Conservation (phyloP, 2,797 vertebrate species). For the Squalus acanthias region DNA sequence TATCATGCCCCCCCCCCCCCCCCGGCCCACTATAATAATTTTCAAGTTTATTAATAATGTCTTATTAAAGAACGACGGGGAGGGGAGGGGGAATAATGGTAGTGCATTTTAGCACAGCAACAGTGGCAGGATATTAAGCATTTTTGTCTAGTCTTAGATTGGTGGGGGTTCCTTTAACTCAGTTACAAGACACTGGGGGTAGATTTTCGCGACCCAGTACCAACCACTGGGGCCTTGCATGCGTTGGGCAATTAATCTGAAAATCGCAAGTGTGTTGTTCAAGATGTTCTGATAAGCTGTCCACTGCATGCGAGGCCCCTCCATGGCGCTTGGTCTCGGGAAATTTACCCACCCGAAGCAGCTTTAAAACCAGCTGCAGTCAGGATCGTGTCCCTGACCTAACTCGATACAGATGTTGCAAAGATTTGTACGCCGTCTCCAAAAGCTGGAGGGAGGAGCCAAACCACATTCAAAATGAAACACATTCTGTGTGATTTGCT, state of each 20-base stretch:
- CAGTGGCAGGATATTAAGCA: not conserved
- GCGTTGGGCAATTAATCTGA: not conserved
- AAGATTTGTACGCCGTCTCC: not conserved
- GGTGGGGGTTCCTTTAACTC: not conserved
- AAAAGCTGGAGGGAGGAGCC: not conserved
- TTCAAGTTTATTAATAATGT: not conserved
- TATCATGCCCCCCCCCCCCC: too few species aligned
- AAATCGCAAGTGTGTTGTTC: not conserved
- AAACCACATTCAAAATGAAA: not conserved
- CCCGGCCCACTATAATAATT: not conserved
- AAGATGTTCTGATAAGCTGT: not conserved
- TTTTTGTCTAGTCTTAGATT: not conserved
- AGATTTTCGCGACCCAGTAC: not conserved
- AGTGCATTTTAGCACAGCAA: not conserved
- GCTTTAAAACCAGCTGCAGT: not conserved
- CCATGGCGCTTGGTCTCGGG: not conserved
- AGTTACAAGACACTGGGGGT: not conserved
- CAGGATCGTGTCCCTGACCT: not conserved
- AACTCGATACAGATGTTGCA: not conserved
- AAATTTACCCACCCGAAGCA: not conserved
- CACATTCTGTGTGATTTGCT: not conserved
- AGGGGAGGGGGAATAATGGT: not conserved
- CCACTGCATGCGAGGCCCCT: not conserved
- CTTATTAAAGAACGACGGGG: not conserved
- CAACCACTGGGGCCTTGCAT: not conserved